These are phyloP conservation scores for Megaceryle alcyon DNA, from an alignment of 2,797 vertebrate genomes.

Conservation along the genomic window DNA sequence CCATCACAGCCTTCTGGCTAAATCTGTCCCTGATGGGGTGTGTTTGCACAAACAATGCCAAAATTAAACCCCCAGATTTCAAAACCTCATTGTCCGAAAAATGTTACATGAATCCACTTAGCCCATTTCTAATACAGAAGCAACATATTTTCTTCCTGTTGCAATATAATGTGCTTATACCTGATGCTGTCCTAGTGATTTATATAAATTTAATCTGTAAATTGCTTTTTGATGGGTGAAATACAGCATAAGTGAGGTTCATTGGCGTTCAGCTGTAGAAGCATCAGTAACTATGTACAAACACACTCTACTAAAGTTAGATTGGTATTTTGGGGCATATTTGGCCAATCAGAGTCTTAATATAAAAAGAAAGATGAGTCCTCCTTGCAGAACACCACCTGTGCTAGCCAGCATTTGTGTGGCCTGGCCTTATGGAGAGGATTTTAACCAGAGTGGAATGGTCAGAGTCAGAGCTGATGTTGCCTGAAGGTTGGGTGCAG, in stretches of 20 bases:
- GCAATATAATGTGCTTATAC: background rate
- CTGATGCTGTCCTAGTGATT: background rate
- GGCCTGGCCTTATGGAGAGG: background rate
- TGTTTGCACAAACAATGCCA: background rate
- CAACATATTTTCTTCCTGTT: background rate
- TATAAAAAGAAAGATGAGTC: background rate
- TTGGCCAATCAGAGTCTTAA: background rate
- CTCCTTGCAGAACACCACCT: background rate
- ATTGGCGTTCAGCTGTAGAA: background rate
- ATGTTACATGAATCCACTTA: background rate
- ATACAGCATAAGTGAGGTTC: background rate
- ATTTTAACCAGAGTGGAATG: background rate
- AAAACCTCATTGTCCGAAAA: background rate
- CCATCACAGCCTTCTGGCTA: background rate
- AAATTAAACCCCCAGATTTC: background rate
- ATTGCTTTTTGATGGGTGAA: background rate
- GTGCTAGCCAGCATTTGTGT: background rate
- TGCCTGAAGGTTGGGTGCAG: background rate
- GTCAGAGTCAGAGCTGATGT: background rate
- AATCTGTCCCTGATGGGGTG: background rate
- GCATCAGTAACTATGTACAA: background rate
- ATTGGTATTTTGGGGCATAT: background rate
- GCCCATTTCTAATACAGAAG: background rate
- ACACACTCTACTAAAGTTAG: background rate
- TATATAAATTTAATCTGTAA: background rate